These are phyloP conservation scores for Merops nubicus DNA, from an alignment of 2,113 vertebrate species.

Conservation along the genomic window DNA sequence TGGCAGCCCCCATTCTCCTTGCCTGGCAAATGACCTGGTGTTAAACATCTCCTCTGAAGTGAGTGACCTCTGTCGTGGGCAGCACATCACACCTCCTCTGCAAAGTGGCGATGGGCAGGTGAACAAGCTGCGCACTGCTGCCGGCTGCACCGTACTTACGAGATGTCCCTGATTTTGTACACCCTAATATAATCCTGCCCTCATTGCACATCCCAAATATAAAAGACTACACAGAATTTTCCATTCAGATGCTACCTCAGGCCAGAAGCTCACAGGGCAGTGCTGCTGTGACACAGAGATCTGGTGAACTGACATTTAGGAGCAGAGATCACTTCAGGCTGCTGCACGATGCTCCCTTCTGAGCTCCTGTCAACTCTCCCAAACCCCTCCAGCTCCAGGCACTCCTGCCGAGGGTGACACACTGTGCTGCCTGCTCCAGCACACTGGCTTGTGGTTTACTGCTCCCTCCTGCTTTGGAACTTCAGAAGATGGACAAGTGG, in stretches of 20 bases:
- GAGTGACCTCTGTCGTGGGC: not conserved
- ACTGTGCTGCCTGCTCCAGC: not conserved
- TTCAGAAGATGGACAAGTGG: not conserved
- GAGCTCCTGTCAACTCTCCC: not conserved
- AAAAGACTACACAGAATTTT: not conserved
- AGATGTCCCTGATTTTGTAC: not conserved
- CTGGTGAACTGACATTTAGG: not conserved
- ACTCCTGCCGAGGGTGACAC: not conserved
- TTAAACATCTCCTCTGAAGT: not conserved
- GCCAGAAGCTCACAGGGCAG: not conserved
- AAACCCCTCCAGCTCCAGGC: not conserved
- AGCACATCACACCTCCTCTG: not conserved
- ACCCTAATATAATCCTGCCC: not conserved
- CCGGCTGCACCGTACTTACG: not conserved
- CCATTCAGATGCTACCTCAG: not conserved
- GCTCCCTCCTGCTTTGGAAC: not conserved
- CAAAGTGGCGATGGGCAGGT: rapidly evolving
- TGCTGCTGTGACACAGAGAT: not conserved
- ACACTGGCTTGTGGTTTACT: not conserved
- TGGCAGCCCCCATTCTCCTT: not conserved
- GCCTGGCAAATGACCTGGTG: not conserved
- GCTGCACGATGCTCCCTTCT: not conserved
- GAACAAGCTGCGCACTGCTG: not conserved
- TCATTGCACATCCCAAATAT: not conserved
- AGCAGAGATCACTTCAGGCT: not conserved